Evolutionary conservation across 2,113 vertebrate species (phyloP), one percentile per base, ranked within the genome.

Genomic region (Peromyscus californicus): DNA sequence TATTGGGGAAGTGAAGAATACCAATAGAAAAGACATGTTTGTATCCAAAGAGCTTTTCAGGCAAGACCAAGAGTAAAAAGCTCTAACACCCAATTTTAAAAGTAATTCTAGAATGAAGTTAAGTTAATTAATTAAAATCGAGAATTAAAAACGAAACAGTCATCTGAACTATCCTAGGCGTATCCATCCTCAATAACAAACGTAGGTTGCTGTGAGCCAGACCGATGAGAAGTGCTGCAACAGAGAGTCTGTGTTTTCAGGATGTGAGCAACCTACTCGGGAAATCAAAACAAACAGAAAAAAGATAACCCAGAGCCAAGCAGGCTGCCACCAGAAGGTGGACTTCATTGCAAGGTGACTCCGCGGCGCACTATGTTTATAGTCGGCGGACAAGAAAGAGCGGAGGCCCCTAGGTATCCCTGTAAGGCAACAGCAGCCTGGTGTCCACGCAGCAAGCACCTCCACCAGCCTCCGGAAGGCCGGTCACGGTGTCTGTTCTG

Each of bases 281-380:
- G 48, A 63, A 96, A 94, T 90, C 63, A 89, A 92, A 97, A 76
- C 57, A 94, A 95, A 94, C 12, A 95, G 67, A 76, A 74, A 79
- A 86, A 86, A 91, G 67, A 92, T 79, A 93, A 94, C 57, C 65
- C 61, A 21, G 39, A 92, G 59, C 36, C 36, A 90, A 65, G 48
- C 70, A 80, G 45, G 72, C 31, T 91, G 33, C 61, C 80, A 48
- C 67, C 59, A 79, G 78, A 67, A 8, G 78, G 96, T 54, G 48
- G 69, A 69, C 69, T 61, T 93, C 57, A 75, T 42, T 54, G 33
- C 22, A 85, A 65, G 80, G 31, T 75, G 79, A 63, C 19, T 21
- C 19, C 72, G 21, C 61, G 57, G 88, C 19, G 61, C 17, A 85
- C 85, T 65, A 36, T 63, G 88, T 89, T 94, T 90, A 70, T 31